These are phyloP conservation scores for Boleophthalmus pectinirostris DNA, from an alignment of 2,113 vertebrate genomes.

Conservation along the genomic window DNA sequence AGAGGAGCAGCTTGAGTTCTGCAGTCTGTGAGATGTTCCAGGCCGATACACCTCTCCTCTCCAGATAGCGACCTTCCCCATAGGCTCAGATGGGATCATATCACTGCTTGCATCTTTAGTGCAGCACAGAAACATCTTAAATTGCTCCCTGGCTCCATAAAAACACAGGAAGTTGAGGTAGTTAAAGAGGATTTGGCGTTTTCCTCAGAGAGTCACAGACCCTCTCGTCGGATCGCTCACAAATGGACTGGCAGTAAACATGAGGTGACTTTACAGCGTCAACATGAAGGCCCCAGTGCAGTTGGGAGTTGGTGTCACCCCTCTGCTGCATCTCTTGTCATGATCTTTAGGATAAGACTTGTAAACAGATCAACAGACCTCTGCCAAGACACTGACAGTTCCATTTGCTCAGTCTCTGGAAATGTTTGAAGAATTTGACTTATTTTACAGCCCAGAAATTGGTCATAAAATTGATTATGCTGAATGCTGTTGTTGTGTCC, in stretches of 20 bases:
- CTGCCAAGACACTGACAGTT: too few relatives aligned
- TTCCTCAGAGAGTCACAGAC: constrained; percentile 42
- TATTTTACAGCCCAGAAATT: too few relatives aligned
- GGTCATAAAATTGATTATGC: too few relatives aligned
- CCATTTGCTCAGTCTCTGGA: too few relatives aligned
- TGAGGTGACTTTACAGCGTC: constrained; percentile 50
- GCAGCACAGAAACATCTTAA: constrained; percentile 55
- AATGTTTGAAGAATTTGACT: too few relatives aligned
- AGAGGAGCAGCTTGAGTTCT: constrained; percentile 22
- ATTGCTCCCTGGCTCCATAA: constrained; percentile 50
- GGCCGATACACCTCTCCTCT: constrained; percentile 38
- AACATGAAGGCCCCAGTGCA: constrained; percentile 13
- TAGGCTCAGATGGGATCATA: constrained; percentile 29
- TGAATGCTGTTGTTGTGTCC: too few relatives aligned
- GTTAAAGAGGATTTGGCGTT: constrained; percentile 50
- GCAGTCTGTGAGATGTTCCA: constrained; percentile 40
- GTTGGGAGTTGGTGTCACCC: constrained; percentile 40
- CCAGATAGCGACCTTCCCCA: constrained; percentile 22
- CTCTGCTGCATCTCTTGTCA: not conserved
- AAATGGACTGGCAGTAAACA: constrained; percentile 65
- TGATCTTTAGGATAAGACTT: not conserved
- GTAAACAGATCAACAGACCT: too few relatives aligned
- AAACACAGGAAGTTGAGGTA: constrained; percentile 54
- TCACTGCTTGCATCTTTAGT: constrained; percentile 51
- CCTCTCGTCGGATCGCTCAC: constrained; percentile 33